Evolutionary conservation across 2,113 vertebrate genomes (phyloP).

Genomic region (Pomatorhinus ruficollis): DNA sequence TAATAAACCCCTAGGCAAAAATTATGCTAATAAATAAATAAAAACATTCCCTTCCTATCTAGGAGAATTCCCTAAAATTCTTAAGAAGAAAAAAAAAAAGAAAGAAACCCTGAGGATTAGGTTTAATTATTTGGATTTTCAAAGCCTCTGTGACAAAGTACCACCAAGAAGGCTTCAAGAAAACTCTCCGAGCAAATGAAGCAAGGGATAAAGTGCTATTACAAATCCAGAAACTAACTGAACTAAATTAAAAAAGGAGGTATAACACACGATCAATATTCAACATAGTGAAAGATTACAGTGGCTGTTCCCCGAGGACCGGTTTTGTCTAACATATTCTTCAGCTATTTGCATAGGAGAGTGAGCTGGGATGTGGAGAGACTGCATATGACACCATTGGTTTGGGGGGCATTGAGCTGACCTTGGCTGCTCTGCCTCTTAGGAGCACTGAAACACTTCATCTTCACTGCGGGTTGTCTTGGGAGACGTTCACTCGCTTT

Average conservation of each 20-base stretch:
- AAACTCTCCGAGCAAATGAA: background rate
- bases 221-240: background rate
- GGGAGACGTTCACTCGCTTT: slow-evolving; percentile 27
- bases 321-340: background rate
- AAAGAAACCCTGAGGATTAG: background rate
- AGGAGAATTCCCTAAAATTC: background rate
- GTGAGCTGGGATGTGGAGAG: background rate
- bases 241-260: background rate
- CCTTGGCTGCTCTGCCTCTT: slow-evolving; percentile 26
- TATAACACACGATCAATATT: background rate
- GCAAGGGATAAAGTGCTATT: background rate
- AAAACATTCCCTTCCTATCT: background rate
- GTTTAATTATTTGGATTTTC: slow-evolving; percentile 28
- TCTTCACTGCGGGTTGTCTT: background rate
- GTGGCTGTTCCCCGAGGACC: rapidly evolving
- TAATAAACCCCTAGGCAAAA: background rate
- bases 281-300: background rate
- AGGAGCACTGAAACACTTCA: background rate
- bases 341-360: slow-evolving; percentile 13
- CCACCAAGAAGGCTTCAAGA: background rate
- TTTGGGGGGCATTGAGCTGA: slow-evolving; percentile 1
- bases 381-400: background rate
- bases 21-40: background rate
- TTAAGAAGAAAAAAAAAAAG: background rate
- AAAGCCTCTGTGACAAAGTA: background rate